Base-by-base conservation (phyloP, 2,797 vertebrate species). In the Spinibarbus caldwelli region DNA sequence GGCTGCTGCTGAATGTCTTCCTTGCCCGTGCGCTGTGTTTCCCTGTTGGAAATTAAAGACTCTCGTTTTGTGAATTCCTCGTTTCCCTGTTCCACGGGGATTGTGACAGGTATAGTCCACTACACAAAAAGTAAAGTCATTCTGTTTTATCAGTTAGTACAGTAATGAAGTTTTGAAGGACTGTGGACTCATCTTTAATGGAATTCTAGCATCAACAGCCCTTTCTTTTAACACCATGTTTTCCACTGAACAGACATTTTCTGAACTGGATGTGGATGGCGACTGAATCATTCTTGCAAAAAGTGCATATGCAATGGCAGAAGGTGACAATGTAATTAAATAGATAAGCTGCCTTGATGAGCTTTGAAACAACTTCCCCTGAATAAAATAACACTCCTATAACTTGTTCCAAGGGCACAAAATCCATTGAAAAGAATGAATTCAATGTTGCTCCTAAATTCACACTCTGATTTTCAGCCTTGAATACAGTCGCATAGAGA, bases 181-280 rank as follows among this genome's bases (percentile, higher is more conserved):
- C 90, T 86, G 66, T 75, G 57, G 77, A 80, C 87, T 93, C 90
- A 93, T 92, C 90, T 93, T 93, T 93, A 91, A 94, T 90, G 93
- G 89, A 88, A 92, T 92, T 91, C 83, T 87, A 91, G 91, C 91
- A 90, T 86, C 91, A 92, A 91, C 87, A 86, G 81, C 88, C 89
- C 89, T 89, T 92, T 89, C 86, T 90, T 84, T 86, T 88, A 87
- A 90, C 86, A 59, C 88, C 88, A 41, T 86, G 83, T 89, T 87
- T 75, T 85, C 57, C 66, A 86, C 87, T 89, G 81, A 89, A 92
- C 90, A 90, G 88, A 91, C 92, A 91, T 92, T 84, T 88, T 90
- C 86, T 54, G 49, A 83, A 89, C 87, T 89, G 82, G 66, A 73
- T 71, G 45, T 34, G 17, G 47, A 78, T 49, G 29, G 43, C 70